Base-by-base conservation (phyloP, 2,797 vertebrate species). In the Denticeps clupeoides region DNA sequence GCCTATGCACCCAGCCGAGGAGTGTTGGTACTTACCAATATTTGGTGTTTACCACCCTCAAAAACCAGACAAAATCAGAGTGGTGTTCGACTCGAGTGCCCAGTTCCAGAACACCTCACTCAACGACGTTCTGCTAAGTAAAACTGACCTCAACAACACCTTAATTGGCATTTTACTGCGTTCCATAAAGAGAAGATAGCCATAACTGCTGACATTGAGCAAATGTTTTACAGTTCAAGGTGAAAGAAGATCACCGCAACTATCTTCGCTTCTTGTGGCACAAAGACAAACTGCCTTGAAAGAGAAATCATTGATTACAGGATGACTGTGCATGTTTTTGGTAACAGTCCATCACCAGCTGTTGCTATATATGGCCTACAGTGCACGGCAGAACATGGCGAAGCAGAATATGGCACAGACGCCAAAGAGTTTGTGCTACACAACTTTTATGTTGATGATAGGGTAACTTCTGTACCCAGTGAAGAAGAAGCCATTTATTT, bases 381-480 rank as follows among this genome's bases (percentile, higher is more conserved):
- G n/a, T n/a, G n/a, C n/a, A n/a, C n/a, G n/a, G n/a, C n/a, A n/a
- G n/a, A n/a, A n/a, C n/a, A n/a, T n/a, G n/a, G n/a, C n/a, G n/a
- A n/a, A n/a, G n/a, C n/a, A n/a, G n/a, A n/a, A n/a, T n/a, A n/a
- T n/a, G n/a, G n/a, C n/a, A n/a, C n/a, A n/a, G n/a, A n/a, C 5
- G 15, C 19, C 12, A 45, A 26, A 18, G 5, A 37, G 5, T 47
- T 57, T 47, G 16, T 57, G 28, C 4, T 45, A 1, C 11, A 28
- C 26, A 33, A 58, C n/a, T 47, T 52, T 25, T 51, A 51, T 19
- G 42, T 51, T 9, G 28, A 47, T 33, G 28, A 47, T 12, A 28
- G 45, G 13, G 22, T 46, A 4, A 46, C 25, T 4, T 47, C 45
- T 22, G 16, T 47, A 11, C 7, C 27, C 28, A 22, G 13, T 29